Conservation (phyloP, 2,888 invertebrate species). For the Thymelicus acteon region DNA sequence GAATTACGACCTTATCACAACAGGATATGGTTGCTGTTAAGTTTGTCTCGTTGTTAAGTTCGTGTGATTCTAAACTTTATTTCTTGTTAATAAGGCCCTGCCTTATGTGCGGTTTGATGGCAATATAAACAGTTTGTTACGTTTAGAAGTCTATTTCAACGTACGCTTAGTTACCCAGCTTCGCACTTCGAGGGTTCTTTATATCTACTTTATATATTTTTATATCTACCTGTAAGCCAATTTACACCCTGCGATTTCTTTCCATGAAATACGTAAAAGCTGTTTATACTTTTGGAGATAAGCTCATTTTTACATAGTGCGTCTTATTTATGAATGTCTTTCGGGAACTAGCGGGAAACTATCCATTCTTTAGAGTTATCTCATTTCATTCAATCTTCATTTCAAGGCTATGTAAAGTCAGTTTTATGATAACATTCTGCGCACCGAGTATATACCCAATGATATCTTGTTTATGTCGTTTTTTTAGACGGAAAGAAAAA, state of each 20-base stretch:
- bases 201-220: neutral
- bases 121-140: constrained; percentile 3
- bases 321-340: too few species aligned
- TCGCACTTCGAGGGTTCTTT: neutral
- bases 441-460: too few species aligned
- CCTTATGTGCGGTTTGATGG: neutral
- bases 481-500: too few species aligned
- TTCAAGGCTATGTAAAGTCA: too few species aligned
- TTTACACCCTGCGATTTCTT: neutral
- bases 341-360: too few species aligned
- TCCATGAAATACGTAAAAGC: too few species aligned
- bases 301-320: too few species aligned
- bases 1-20: constrained; percentile 1
- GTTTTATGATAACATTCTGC: too few species aligned
- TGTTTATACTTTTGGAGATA: too few species aligned
- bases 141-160: neutral
- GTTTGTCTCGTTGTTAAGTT: neutral
- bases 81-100: constrained; percentile 1
- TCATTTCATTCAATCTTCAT: too few species aligned
- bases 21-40: neutral
- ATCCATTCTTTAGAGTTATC: too few species aligned
- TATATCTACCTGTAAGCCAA: neutral
- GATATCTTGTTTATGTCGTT: too few species aligned
- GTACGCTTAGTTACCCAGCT: neutral
- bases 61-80: constrained; percentile 12